Percentiles rank a stretch among this genome's conserved stretches.
Evolutionary conservation across 2,797 vertebrate genomes (phyloP).

Genomic region (Sebastolobus altivelis): DNA sequence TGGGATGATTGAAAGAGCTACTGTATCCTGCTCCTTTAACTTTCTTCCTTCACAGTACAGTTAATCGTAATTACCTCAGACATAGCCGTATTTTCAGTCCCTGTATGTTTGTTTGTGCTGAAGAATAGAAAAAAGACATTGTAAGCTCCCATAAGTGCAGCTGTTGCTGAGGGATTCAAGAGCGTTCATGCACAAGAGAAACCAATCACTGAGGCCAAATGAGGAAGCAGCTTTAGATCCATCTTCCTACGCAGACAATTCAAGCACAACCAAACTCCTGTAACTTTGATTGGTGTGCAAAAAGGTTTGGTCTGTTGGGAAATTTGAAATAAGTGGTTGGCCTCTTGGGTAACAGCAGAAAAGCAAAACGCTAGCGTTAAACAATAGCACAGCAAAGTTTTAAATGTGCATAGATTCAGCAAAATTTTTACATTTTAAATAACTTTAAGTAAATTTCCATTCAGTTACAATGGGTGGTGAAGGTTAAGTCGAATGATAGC

Average conservation of each 20-base stretch:
- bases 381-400: background rate
- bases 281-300: slow-evolving; percentile 26
- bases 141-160: slow-evolving; percentile 5
- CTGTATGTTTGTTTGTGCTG: slow-evolving; percentile 9
- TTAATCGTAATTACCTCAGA: background rate
- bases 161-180: slow-evolving; percentile 30
- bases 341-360: background rate
- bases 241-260: slow-evolving; percentile 5
- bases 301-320: slow-evolving; percentile 28
- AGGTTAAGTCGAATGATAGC: background rate
- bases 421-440: background rate
- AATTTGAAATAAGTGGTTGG: slow-evolving; percentile 13
- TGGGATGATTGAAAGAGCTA: background rate
- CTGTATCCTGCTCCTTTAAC: background rate
- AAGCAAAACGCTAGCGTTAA: background rate
- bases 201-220: slow-evolving; percentile 38
- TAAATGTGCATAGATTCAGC: background rate
- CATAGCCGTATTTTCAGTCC: background rate
- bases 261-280: slow-evolving; percentile 21
- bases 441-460: background rate
- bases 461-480: background rate
- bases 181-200: slow-evolving; percentile 41
- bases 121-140: slow-evolving; percentile 15
- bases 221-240: slow-evolving; percentile 18
- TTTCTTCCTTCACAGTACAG: background rate